phyloP scores from a whole-genome alignment of 2,888 invertebrate genomes.

The Gastracanthus pulcherrimus region DNA sequence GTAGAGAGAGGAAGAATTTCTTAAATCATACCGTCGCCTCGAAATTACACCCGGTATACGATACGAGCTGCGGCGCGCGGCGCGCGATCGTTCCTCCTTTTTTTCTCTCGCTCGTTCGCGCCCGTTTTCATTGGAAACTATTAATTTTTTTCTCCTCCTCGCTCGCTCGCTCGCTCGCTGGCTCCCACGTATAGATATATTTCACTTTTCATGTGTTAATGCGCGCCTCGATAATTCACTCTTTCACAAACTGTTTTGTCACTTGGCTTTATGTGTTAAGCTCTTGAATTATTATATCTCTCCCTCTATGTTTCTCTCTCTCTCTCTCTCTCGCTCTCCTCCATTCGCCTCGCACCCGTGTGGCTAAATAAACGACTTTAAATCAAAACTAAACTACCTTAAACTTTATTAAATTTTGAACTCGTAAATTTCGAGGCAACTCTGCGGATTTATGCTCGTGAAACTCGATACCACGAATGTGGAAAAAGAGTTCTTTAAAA shows the following conservation, averaged over 20 bases:
- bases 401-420: constrained; percentile 39
- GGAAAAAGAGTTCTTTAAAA: neutral
- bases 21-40: constrained; percentile 53
- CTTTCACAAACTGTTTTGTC: constrained; percentile 48
- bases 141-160: constrained; percentile 47
- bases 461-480: neutral
- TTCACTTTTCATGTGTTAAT: constrained; percentile 36
- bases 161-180: neutral
- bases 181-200: neutral
- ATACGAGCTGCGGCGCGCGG: neutral
- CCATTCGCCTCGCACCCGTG: too few relatives aligned
- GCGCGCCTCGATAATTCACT: constrained; percentile 39
- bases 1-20: constrained; percentile 48
- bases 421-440: neutral
- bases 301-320: too few relatives aligned
- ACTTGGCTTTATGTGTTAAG: constrained; percentile 29
- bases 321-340: neutral
- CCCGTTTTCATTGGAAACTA: constrained; percentile 52
- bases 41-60: constrained; percentile 48
- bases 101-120: neutral
- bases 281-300: constrained; percentile 38
- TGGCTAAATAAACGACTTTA: constrained; percentile 28
- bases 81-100: neutral
- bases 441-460: neutral
- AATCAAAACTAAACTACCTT: constrained; percentile 28